Evolutionary conservation across 2,113 vertebrate species (phyloP).

Genomic region (Labeo rohita): DNA sequence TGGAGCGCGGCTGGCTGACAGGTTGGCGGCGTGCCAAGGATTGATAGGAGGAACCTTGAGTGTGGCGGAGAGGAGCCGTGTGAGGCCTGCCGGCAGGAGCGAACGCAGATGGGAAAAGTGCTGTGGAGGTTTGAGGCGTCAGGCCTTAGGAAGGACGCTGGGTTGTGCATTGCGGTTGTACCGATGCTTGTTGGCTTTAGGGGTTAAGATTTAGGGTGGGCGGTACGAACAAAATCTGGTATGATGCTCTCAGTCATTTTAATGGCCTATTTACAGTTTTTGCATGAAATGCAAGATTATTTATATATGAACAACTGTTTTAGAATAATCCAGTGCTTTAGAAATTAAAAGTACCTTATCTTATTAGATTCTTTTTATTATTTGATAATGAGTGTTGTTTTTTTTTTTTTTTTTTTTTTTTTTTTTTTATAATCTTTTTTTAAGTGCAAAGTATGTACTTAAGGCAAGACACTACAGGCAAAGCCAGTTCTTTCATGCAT

Average conservation of each 20-base stretch:
- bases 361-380: not conserved
- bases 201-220: slow-evolving; percentile 21
- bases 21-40: slow-evolving; percentile 86
- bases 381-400: not conserved
- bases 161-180: slow-evolving; percentile 33
- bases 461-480: not conserved
- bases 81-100: slow-evolving; percentile 78
- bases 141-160: slow-evolving; percentile 61
- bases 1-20: slow-evolving; percentile 76
- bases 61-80: slow-evolving; percentile 91
- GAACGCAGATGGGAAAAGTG: slow-evolving; percentile 79
- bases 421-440: no score
- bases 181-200: slow-evolving; percentile 66
- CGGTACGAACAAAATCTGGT: not conserved
- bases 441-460: no score
- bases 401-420: not conserved
- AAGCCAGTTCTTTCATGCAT: not conserved
- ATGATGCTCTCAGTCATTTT: not conserved
- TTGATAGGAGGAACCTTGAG: slow-evolving; percentile 83
- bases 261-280: not conserved
- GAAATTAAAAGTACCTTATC: not conserved
- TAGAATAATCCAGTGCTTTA: not conserved
- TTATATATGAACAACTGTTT: not conserved
- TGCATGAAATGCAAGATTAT: not conserved
- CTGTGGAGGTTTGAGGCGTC: slow-evolving; percentile 86